phyloP scores from a whole-genome alignment of 2,888 invertebrate genomes.

The Leptinotarsa haldemani region DNA sequence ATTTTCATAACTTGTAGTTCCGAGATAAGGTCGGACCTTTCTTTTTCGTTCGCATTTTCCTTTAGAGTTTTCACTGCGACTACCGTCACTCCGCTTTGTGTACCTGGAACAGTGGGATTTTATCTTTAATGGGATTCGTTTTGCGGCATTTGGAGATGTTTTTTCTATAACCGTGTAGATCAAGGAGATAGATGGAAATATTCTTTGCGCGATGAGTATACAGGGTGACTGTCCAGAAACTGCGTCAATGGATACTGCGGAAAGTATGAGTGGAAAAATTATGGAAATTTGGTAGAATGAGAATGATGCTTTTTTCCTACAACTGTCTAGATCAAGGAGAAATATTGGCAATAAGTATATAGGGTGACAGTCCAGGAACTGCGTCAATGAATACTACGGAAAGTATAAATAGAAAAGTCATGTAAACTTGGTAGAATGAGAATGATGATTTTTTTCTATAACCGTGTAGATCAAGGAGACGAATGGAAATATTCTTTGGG shows the following conservation, averaged over 20 bases:
- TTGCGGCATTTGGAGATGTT: neutral
- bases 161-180: neutral
- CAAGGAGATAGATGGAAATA: neutral
- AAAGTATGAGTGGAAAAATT: neutral
- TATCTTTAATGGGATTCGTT: neutral
- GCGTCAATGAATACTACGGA: neutral
- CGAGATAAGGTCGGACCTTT: constrained; percentile 86
- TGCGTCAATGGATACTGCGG: neutral
- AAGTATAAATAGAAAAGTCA: no score
- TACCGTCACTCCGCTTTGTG: constrained; percentile 76
- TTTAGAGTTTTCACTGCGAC: constrained; percentile 96
- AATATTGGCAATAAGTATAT: no score
- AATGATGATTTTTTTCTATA: neutral
- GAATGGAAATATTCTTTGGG: neutral
- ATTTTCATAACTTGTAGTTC: constrained; percentile 93
- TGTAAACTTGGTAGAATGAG: no score
- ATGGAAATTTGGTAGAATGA: neutral
- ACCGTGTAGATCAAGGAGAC: neutral
- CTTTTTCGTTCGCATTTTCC: constrained; percentile 89
- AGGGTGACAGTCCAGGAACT: no score
- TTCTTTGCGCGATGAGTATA: neutral
- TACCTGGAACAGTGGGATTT: constrained; percentile 64
- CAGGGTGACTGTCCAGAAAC: neutral
- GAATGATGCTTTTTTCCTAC: no score
- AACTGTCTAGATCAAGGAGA: no score